Conservation (phyloP, 2,888 invertebrate species). For the Heliconius erato region DNA sequence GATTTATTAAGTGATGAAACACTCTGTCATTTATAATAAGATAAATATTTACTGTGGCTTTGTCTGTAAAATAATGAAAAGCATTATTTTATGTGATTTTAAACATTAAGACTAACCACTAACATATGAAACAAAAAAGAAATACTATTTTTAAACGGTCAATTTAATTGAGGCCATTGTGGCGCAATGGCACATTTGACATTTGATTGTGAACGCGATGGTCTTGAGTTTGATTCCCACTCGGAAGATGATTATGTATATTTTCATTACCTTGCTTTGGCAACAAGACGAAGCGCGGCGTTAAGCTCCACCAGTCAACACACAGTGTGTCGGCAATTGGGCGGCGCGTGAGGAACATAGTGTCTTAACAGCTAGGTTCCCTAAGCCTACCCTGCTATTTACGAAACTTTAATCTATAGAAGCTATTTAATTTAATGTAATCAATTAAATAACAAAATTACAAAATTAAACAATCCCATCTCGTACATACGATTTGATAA, state of each 20-base stretch:
- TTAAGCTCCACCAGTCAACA: too few relatives aligned
- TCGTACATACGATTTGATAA: slow-evolving; percentile 43
- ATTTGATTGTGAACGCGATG: too few relatives aligned
- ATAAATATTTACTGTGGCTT: background rate
- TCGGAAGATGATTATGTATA: too few relatives aligned
- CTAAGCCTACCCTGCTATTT: background rate
- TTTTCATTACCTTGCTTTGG: too few relatives aligned
- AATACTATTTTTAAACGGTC: too few relatives aligned
- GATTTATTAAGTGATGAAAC: slow-evolving; percentile 37
- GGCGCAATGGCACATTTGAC: background rate
- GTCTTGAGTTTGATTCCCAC: too few relatives aligned
- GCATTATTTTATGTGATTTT: too few relatives aligned
- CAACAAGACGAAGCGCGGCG: too few relatives aligned
- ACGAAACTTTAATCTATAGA: background rate
- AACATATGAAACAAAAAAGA: too few relatives aligned
- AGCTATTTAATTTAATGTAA: background rate
- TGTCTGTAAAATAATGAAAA: too few relatives aligned
- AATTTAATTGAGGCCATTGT: background rate
- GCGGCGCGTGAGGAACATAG: background rate
- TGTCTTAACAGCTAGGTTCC: background rate
- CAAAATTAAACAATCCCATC: slow-evolving; percentile 5
- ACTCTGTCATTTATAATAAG: background rate
- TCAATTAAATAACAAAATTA: slow-evolving; percentile 1
- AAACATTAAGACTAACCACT: too few relatives aligned
- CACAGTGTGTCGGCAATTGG: background rate